These are phyloP conservation scores for Gambusia yucatana DNA, from an alignment of 2,797 vertebrate genomes.

Conservation along the genomic window DNA sequence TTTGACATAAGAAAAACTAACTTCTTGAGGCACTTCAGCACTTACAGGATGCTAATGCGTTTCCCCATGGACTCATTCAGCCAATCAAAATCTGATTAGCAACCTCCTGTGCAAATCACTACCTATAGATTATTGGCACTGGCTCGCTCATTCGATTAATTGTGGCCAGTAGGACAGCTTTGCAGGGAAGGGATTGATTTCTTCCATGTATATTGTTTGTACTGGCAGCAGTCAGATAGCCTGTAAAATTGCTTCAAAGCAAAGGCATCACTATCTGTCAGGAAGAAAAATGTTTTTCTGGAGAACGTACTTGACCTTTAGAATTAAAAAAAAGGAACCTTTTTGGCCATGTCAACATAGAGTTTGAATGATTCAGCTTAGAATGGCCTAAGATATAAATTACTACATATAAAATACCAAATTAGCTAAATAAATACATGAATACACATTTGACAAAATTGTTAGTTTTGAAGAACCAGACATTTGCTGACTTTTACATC, in stretches of 20 bases:
- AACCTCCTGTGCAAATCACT: slow-evolving; percentile 62
- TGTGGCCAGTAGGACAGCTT: slow-evolving; percentile 52
- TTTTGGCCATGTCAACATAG: slow-evolving; percentile 20
- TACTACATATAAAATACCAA: neutral
- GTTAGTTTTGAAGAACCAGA: slow-evolving; percentile 7
- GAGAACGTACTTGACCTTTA: slow-evolving; percentile 29
- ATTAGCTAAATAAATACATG: neutral
- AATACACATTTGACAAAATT: slow-evolving; percentile 1
- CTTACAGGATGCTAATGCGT: slow-evolving; percentile 23
- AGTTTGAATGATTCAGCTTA: slow-evolving; percentile 14
- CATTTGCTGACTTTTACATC: slow-evolving; percentile 12
- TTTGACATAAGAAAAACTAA: slow-evolving; percentile 5
- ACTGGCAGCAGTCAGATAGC: slow-evolving; percentile 54
- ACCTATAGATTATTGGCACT: slow-evolving; percentile 70
- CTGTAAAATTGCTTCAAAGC: slow-evolving; percentile 27
- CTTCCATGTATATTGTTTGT: slow-evolving; percentile 67
- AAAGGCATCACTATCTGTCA: slow-evolving; percentile 22
- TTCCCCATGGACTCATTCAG: slow-evolving; percentile 60
- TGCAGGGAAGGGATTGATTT: slow-evolving; percentile 73
- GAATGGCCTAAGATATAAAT: neutral
- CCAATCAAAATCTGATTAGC: slow-evolving; percentile 73
- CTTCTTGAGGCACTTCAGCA: slow-evolving; percentile 10
- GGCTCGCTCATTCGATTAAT: slow-evolving; percentile 72
- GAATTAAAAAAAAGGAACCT: slow-evolving; percentile 4
- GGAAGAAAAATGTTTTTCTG: neutral